Evolutionary conservation across 1,140 invertebrate species (phyloP).

Genomic region (Akabosia matsudoensis): DNA sequence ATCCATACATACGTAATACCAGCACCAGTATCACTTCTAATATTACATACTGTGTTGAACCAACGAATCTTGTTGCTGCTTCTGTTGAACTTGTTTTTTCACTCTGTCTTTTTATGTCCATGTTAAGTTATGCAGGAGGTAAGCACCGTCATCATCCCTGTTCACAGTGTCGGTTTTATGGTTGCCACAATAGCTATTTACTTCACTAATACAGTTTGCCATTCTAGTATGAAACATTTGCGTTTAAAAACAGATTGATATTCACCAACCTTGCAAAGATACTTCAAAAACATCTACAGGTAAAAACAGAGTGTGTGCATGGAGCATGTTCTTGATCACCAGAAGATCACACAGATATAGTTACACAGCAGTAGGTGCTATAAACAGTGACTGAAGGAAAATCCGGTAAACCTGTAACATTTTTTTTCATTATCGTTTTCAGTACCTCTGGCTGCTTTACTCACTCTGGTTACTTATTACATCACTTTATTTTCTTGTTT

Average conservation of each 20-base stretch:
- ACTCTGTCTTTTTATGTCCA: not conserved
- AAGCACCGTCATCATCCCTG: not conserved
- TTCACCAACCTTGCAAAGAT: not conserved
- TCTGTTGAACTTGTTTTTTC: not conserved
- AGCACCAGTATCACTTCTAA: not conserved
- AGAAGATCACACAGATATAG: not conserved
- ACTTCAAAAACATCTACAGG: no score
- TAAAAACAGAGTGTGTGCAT: no score
- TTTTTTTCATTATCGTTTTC: not conserved
- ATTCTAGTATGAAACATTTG: not conserved
- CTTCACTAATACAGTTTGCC: not conserved
- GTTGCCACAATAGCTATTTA: no score
- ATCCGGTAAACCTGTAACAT: slow-evolving; percentile 16
- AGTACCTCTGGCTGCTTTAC: not conserved
- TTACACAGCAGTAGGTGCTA: slow-evolving; percentile 21
- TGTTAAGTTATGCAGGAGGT: slow-evolving; percentile 1
- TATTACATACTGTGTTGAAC: not conserved
- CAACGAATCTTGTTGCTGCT: not conserved
- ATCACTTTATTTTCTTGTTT: not conserved
- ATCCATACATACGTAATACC: not conserved
- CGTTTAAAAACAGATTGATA: no score
- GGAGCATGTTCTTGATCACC: no score
- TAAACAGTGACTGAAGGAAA: slow-evolving; percentile 2
- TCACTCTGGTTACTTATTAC: not conserved
- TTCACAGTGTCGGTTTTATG: no score